Evolutionary conservation across 2,113 vertebrate genomes (phyloP).

Genomic region (Furnarius figulus): DNA sequence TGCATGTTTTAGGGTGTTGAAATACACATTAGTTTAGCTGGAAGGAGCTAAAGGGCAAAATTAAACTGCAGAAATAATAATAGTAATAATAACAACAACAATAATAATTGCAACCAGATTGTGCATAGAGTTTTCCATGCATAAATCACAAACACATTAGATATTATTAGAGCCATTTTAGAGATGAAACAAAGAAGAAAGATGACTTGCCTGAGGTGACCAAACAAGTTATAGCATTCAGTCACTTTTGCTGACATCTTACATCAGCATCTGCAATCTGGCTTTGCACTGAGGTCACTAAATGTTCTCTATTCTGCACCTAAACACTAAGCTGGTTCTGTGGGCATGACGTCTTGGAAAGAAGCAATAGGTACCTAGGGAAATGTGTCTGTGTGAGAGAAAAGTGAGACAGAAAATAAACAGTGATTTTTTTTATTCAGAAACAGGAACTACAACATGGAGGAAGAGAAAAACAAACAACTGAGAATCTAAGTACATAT

Average conservation of each 20-base stretch:
- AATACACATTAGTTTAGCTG: neutral
- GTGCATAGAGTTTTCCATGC: neutral
- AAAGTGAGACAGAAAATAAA: neutral
- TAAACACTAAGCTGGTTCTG: neutral
- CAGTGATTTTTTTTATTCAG: neutral
- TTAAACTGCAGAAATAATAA: neutral
- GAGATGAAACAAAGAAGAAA: neutral
- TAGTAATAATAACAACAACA: neutral
- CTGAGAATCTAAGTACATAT: neutral
- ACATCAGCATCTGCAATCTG: neutral
- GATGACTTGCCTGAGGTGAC: conserved; percentile 5
- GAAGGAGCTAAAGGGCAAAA: neutral
- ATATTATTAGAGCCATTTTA: neutral
- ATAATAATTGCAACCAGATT: neutral
- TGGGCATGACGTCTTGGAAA: neutral
- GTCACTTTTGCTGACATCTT: neutral
- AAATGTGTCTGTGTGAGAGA: neutral
- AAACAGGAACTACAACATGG: neutral
- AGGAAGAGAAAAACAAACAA: neutral
- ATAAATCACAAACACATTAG: neutral
- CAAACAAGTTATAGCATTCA: neutral
- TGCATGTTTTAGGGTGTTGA: neutral
- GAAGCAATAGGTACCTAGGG: neutral
- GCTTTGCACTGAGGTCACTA: neutral
- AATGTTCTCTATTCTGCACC: neutral